Conservation (phyloP, 2,113 vertebrate genomes). For the Pseudopodoces humilis region DNA sequence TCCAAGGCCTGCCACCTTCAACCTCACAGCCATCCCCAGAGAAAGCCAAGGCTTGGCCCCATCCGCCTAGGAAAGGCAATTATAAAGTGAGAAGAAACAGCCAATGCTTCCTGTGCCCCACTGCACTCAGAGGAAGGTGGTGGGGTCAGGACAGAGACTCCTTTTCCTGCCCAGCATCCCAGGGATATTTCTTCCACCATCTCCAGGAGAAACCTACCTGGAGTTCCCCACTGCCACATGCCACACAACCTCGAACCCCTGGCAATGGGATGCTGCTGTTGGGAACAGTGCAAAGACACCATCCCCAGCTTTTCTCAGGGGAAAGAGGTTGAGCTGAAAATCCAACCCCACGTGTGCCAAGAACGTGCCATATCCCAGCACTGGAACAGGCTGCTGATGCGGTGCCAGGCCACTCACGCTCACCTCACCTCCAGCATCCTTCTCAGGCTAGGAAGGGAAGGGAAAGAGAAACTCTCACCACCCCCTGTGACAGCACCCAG, state of each 20-base stretch:
- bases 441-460: neutral
- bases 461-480: neutral
- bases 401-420: rapidly evolving
- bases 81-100: neutral
- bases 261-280: neutral
- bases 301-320: rapidly evolving
- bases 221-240: neutral
- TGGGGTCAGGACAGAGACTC: neutral
- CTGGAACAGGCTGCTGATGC: neutral
- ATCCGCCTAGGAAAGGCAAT: neutral
- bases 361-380: rapidly evolving
- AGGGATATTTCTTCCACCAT: neutral
- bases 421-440: neutral
- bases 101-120: neutral
- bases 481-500: rapidly evolving
- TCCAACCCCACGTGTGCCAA: rapidly evolving
- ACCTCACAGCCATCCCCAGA: neutral
- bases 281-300: neutral
- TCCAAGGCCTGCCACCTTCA: neutral
- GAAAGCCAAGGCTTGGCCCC: neutral
- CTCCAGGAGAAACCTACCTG: neutral
- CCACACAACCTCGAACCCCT: rapidly evolving
- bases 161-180: neutral
- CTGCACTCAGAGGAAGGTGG: neutral
- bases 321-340: neutral